phyloP scores from a whole-genome alignment of 2,113 vertebrate species.

The Piprites chloris region DNA sequence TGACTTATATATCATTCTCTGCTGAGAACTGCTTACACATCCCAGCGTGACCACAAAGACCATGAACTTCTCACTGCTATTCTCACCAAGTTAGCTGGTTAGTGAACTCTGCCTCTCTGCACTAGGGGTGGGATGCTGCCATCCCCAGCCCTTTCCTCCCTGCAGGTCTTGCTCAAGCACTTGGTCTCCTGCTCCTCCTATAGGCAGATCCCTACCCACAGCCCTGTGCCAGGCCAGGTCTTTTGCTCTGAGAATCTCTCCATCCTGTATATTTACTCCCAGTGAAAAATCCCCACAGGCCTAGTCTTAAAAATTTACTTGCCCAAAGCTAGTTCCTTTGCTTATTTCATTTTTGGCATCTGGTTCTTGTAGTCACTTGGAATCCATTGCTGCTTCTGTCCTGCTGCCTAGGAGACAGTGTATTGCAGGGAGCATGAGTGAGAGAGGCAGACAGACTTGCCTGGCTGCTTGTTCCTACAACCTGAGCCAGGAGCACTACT shows the following conservation, averaged over 20 bases:
- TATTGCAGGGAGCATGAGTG: background rate
- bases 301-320: background rate
- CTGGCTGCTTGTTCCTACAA: background rate
- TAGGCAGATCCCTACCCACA: background rate
- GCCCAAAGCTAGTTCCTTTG: background rate
- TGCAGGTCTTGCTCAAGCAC: background rate
- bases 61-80: background rate
- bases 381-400: background rate
- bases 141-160: background rate
- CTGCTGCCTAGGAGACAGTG: background rate
- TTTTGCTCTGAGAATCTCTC: background rate
- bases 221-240: background rate
- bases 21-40: background rate
- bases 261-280: background rate
- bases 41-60: accelerated
- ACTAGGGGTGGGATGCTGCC: background rate
- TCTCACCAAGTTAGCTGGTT: background rate
- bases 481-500: background rate
- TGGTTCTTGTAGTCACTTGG: background rate
- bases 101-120: background rate
- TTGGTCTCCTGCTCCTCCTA: background rate
- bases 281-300: no score
- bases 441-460: background rate
- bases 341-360: background rate
- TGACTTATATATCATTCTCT: background rate